Evolutionary conservation across 1,140 invertebrate genomes (phyloP).

Genomic region (Heliconius hermathena): DNA sequence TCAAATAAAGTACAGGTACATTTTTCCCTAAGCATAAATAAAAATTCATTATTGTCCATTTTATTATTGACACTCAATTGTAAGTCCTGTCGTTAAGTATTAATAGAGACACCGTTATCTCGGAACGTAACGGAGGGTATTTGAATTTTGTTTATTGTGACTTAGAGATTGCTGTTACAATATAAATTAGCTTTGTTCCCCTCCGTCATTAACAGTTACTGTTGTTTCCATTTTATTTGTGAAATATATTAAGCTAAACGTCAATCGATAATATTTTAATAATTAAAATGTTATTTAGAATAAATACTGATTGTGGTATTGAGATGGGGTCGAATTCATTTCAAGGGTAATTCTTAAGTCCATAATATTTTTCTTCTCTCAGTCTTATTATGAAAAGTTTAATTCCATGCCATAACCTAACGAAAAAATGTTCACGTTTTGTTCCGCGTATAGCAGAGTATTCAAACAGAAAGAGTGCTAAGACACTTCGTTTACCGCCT

Average conservation of each 20-base stretch:
- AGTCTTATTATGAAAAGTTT: too few species aligned
- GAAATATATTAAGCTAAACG: background rate
- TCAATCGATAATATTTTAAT: background rate
- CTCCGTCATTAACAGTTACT: slow-evolving; percentile 8
- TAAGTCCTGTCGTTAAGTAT: slow-evolving; percentile 23
- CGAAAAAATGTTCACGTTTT: too few species aligned
- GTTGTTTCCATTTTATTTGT: background rate
- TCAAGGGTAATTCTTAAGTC: too few species aligned
- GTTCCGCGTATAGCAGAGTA: too few species aligned
- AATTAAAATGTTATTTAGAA: slow-evolving; percentile 7
- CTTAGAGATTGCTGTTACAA: slow-evolving; percentile 28
- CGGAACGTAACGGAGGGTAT: background rate
- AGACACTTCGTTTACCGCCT: too few species aligned
- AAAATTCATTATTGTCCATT: slow-evolving; percentile 11
- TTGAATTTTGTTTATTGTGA: slow-evolving; percentile 31
- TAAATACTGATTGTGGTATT: background rate
- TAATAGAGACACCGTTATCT: slow-evolving; percentile 15
- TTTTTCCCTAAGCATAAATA: background rate
- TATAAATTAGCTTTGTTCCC: slow-evolving; percentile 23
- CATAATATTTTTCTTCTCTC: too few species aligned
- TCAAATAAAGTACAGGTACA: background rate
- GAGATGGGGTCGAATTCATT: too few species aligned
- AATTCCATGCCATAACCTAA: too few species aligned
- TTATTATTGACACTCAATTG: slow-evolving; percentile 25
- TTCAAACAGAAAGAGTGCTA: too few species aligned